phyloP scores from a whole-genome alignment of 2,888 invertebrate species.

The Leptothorax acervorum region DNA sequence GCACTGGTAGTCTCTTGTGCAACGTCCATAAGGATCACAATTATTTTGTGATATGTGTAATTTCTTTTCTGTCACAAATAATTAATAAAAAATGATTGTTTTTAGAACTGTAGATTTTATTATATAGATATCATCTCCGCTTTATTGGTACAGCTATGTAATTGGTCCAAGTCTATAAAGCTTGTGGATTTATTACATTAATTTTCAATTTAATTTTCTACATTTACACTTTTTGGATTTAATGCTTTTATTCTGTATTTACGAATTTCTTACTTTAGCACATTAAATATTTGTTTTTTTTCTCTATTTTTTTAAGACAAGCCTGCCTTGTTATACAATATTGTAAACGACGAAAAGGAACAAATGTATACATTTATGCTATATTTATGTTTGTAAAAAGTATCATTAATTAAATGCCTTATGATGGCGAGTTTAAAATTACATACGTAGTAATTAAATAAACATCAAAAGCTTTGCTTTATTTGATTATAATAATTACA shows the following conservation, averaged over 20 bases:
- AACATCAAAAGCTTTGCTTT: constrained; percentile 32
- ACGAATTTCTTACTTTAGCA: neutral
- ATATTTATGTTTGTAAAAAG: neutral
- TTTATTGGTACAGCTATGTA: neutral
- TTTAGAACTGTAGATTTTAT: neutral
- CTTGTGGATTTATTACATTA: constrained; percentile 7
- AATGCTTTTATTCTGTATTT: neutral
- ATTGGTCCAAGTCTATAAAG: neutral
- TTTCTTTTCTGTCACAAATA: neutral
- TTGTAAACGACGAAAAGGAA: neutral
- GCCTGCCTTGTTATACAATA: neutral
- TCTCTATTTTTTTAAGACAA: neutral
- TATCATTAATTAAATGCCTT: constrained; percentile 38
- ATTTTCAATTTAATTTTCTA: neutral
- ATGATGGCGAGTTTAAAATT: neutral
- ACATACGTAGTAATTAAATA: constrained; percentile 13
- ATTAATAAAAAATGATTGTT: neutral
- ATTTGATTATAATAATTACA: constrained; percentile 36
- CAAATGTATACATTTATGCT: constrained; percentile 5
- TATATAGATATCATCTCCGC: neutral
- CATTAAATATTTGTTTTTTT: neutral
- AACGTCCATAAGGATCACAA: neutral
- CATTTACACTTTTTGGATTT: neutral
- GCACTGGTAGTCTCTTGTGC: neutral
- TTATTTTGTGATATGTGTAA: neutral